phyloP scores from a whole-genome alignment of 2,888 invertebrate species.

The Synergus itoensis region DNA sequence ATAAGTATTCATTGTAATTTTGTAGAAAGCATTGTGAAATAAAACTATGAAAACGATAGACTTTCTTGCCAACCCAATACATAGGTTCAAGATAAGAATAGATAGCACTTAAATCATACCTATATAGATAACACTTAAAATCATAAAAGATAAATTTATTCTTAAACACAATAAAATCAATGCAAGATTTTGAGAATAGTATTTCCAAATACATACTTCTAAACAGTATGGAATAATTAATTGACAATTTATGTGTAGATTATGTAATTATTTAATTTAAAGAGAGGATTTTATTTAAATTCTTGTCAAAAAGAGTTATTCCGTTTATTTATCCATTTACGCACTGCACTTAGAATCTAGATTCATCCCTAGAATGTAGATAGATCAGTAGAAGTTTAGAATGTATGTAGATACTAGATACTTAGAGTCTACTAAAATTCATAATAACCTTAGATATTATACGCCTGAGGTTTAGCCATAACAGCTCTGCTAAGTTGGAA shows the following conservation, averaged over 20 bases:
- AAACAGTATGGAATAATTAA: too few relatives aligned
- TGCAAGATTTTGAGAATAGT: too few relatives aligned
- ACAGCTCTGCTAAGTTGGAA: not conserved
- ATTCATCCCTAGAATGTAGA: slow-evolving; percentile 9
- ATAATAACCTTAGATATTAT: not conserved
- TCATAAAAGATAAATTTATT: too few relatives aligned
- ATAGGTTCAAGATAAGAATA: too few relatives aligned
- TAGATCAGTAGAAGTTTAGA: slow-evolving; percentile 18
- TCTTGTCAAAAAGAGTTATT: not conserved
- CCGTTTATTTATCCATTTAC: slow-evolving; percentile 49
- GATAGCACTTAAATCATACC: too few relatives aligned
- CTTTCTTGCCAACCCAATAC: too few relatives aligned
- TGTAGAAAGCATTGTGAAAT: too few relatives aligned
- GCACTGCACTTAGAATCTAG: slow-evolving; percentile 61
- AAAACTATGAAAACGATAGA: not conserved
- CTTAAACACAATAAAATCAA: too few relatives aligned
- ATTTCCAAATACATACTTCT: too few relatives aligned
- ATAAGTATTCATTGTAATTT: too few relatives aligned
- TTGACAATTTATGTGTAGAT: not conserved
- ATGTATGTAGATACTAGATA: not conserved
- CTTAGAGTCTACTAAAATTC: not conserved
- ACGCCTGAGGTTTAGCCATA: not conserved
- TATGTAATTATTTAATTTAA: not conserved
- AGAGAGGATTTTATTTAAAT: not conserved
- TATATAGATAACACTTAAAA: too few relatives aligned